Conservation (phyloP, 2,797 vertebrate species). For the Eleutherodactylus coqui region DNA sequence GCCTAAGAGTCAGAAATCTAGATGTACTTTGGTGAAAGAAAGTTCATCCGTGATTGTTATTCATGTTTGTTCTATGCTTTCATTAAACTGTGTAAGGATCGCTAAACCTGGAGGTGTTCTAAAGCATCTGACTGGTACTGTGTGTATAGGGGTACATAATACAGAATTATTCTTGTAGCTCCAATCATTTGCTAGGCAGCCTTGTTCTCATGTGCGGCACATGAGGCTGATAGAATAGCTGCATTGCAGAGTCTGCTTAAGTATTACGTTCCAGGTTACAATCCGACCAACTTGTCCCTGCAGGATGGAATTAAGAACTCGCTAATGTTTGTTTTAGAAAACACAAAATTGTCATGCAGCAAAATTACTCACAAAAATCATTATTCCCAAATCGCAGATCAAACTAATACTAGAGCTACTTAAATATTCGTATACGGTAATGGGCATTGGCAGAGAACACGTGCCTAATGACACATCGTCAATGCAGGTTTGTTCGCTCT, state of each 20-base stretch:
- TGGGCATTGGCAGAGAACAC: neutral
- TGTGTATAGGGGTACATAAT: too few species aligned
- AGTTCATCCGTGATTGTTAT: too few species aligned
- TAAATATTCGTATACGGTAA: neutral
- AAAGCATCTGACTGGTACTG: too few species aligned
- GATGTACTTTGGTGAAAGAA: too few species aligned
- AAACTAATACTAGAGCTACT: neutral
- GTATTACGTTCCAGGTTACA: slow-evolving; percentile 35
- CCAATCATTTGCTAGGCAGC: slow-evolving; percentile 51
- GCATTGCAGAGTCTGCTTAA: slow-evolving; percentile 51
- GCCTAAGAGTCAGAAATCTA: too few species aligned
- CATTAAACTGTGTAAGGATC: too few species aligned
- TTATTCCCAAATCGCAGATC: neutral
- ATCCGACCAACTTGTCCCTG: slow-evolving; percentile 2
- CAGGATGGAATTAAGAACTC: slow-evolving; percentile 2
- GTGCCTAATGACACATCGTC: neutral
- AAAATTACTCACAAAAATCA: neutral
- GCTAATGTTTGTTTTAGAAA: slow-evolving; percentile 19
- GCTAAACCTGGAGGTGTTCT: too few species aligned
- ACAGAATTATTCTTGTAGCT: neutral
- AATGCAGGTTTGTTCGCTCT: neutral
- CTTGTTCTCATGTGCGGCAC: slow-evolving; percentile 25
- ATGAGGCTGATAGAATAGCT: slow-evolving; percentile 48
- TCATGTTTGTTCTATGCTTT: too few species aligned
- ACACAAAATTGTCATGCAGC: neutral